Conservation (phyloP, 2,888 invertebrate genomes). For the Macroteleia sp. region DNA sequence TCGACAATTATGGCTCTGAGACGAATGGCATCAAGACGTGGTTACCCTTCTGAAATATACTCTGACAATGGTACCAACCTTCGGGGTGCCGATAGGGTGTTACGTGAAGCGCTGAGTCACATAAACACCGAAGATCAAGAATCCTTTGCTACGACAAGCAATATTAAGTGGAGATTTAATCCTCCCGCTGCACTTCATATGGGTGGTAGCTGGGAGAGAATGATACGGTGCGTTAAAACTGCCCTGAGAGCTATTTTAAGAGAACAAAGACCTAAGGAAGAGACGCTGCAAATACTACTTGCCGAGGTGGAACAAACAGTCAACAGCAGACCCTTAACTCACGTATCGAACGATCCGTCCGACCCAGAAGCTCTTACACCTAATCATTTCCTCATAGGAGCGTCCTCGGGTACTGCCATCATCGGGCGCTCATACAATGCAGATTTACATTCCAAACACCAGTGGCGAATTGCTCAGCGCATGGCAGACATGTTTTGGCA, state of each 20-base stretch:
- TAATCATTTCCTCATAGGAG: background rate
- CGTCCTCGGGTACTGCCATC: background rate
- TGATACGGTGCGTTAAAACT: slow-evolving; percentile 27
- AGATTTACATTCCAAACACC: slow-evolving; percentile 18
- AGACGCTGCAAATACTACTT: slow-evolving; percentile 56
- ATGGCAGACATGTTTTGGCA: slow-evolving; percentile 62
- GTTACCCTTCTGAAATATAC: slow-evolving; percentile 25
- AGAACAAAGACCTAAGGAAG: slow-evolving; percentile 64
- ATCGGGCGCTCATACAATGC: background rate
- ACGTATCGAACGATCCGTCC: background rate
- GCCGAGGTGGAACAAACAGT: slow-evolving; percentile 16
- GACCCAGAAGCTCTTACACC: background rate
- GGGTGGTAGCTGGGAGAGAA: slow-evolving; percentile 29
- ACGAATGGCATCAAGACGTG: slow-evolving; percentile 33
- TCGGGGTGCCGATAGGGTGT: slow-evolving; percentile 21
- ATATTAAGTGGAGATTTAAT: slow-evolving; percentile 33
- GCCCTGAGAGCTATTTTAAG: slow-evolving; percentile 55
- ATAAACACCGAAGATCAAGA: background rate
- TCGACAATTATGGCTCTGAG: slow-evolving; percentile 57
- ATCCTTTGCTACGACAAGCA: background rate
- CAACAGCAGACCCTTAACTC: background rate
- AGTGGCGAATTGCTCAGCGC: background rate
- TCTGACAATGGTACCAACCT: slow-evolving; percentile 66
- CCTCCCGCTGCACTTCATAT: slow-evolving; percentile 23
- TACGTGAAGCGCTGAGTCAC: background rate